Evolutionary conservation across 2,888 invertebrate species (phyloP).

Genomic region (Pseudococcus longispinus): DNA sequence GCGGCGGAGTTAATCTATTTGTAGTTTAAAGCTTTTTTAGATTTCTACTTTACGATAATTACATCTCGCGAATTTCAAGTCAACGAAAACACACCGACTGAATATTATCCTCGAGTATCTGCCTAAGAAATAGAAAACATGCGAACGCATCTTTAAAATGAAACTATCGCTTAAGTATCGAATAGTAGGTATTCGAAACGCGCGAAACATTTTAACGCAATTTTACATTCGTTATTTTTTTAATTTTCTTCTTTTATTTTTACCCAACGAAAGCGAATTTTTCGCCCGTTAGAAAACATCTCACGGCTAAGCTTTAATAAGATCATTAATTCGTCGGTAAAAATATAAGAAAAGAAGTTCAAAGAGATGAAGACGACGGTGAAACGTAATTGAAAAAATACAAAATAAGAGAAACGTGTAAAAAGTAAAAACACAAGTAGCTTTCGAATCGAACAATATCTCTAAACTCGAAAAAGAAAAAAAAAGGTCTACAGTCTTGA

Average conservation of each 20-base stretch:
- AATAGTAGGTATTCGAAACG: background rate
- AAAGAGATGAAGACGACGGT: background rate
- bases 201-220: background rate
- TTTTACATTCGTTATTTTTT: slow-evolving; percentile 15
- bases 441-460: background rate
- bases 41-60: too few species aligned
- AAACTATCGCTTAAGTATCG: background rate
- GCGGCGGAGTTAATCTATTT: too few species aligned
- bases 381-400: slow-evolving; percentile 2
- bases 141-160: background rate
- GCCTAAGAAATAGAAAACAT: background rate
- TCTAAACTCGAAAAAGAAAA: background rate
- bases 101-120: background rate
- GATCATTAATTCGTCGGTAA: background rate
- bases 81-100: background rate
- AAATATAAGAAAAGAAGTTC: background rate
- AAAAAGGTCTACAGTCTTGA: slow-evolving; percentile 18
- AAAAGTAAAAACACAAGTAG: slow-evolving; percentile 17
- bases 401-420: slow-evolving; percentile 18
- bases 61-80: too few species aligned
- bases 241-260: background rate
- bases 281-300: background rate
- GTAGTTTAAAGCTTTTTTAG: too few species aligned
- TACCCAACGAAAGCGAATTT: background rate
- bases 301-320: slow-evolving; percentile 13